These are phyloP conservation scores for Emmelina monodactyla DNA, from an alignment of 2,888 invertebrate species.

Conservation along the genomic window DNA sequence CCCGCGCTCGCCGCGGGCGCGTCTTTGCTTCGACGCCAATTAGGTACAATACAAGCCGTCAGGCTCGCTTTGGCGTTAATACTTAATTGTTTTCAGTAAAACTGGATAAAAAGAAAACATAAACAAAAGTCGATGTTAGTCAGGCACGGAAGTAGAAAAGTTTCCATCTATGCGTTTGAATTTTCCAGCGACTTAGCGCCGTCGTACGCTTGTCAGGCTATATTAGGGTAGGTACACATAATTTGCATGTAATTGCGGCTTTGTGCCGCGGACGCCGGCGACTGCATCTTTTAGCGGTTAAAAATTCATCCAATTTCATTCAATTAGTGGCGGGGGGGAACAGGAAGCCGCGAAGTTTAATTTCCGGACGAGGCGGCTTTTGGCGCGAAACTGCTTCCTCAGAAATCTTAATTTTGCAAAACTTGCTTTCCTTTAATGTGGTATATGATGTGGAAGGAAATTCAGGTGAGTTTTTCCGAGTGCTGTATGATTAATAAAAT, in stretches of 20 bases:
- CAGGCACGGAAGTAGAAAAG: too few species aligned
- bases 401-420: constrained; percentile 41
- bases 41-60: too few species aligned
- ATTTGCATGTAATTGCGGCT: constrained; percentile 62
- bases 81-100: too few species aligned
- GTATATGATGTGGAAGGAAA: too few species aligned
- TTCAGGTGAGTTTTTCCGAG: too few species aligned
- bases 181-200: too few species aligned
- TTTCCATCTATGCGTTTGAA: too few species aligned
- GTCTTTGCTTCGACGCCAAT: too few species aligned
- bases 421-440: constrained; percentile 22
- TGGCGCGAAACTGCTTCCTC: constrained; percentile 37
- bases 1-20: constrained; percentile 21
- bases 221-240: constrained; percentile 45
- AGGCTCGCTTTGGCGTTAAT: too few species aligned
- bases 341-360: constrained; percentile 49
- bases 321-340: constrained; percentile 50
- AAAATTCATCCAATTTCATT: constrained; percentile 61
- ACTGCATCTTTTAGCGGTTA: constrained; percentile 56
- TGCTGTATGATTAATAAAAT: too few species aligned
- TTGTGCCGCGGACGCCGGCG: constrained; percentile 39
- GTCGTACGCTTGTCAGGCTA: constrained; percentile 23
- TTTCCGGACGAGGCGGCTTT: constrained; percentile 40
- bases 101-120: too few species aligned
- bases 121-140: too few species aligned